Evolutionary conservation across 2,888 invertebrate species (phyloP).

Genomic region (Drosophila cyrtoloma): DNA sequence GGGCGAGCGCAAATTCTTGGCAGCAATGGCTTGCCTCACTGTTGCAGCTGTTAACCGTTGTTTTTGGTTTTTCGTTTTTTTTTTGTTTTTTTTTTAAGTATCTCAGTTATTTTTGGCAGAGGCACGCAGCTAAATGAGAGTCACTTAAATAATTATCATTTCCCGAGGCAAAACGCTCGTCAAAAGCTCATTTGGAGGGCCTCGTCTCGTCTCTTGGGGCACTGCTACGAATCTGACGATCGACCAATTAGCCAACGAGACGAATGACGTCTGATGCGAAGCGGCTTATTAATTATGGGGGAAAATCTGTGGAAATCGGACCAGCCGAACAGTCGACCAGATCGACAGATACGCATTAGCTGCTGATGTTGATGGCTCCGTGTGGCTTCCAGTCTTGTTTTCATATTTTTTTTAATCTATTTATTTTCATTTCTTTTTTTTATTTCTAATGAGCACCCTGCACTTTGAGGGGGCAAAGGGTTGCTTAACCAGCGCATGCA

Average conservation of each 20-base stretch:
- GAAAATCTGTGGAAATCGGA: slow-evolving; percentile 68
- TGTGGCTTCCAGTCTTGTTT: slow-evolving; percentile 72
- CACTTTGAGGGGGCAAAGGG: neutral
- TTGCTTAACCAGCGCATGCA: neutral
- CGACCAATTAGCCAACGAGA: slow-evolving; percentile 72
- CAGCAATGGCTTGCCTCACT: slow-evolving; percentile 7
- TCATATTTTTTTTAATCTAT: slow-evolving; percentile 6
- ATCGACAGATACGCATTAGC: slow-evolving; percentile 63
- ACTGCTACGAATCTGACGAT: slow-evolving; percentile 55
- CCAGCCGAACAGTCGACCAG: slow-evolving; percentile 8
- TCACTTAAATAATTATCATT: slow-evolving; percentile 78
- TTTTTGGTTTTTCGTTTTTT: neutral
- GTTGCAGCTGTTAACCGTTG: slow-evolving; percentile 39
- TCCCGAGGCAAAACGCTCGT: slow-evolving; percentile 74
- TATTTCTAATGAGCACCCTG: slow-evolving; percentile 13
- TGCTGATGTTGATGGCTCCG: slow-evolving; percentile 69
- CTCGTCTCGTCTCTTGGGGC: slow-evolving; percentile 1
- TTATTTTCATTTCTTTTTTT: neutral
- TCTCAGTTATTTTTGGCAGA: slow-evolving; percentile 54
- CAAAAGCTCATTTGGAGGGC: slow-evolving; percentile 73
- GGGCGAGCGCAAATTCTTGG: neutral
- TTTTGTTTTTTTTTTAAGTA: neutral
- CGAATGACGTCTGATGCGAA: slow-evolving; percentile 54
- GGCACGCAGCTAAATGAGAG: slow-evolving; percentile 57
- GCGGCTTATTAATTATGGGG: slow-evolving; percentile 72